Evolutionary conservation across 2,797 vertebrate species (phyloP), one percentile per base, ranked within the genome.

Genomic region (Falco berigora): DNA sequence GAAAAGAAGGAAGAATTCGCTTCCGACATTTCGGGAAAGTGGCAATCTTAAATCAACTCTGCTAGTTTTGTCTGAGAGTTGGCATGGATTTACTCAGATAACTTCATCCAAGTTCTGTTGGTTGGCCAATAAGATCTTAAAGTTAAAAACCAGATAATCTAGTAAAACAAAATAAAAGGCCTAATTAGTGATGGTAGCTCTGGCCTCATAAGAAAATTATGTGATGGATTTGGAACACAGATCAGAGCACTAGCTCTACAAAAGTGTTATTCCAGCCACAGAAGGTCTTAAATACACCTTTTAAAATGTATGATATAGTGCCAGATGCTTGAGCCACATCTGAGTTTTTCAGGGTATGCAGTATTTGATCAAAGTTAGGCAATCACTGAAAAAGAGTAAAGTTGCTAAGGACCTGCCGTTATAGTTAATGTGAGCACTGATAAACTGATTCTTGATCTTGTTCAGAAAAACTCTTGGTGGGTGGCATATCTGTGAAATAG

Each of bases 91-190:
- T 95, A 88, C 16, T 52, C 53, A 59, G 63, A 82, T 80, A 94
- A 92, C 12, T 93, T 92, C 42, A 96, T 83, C 34, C 84, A 89
- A 93, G 61, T 75, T 59, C 55, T 88, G 46, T 67, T 88, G 62
- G 46, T 86, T 85, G 28, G 58, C 52, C 84, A 94, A 80, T 36
- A 55, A 96, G 79, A 95, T 69, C 80, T 87, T 90, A 95, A 93
- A 95, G 59, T 86, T 95, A 77, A 95, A 97, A 97, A 95, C 67
- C 95, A 97, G 91, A 96, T 92, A 93, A 94, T 90, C 88, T 92
- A 96, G 87, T 97, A 96, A 97, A 96, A 95, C 73, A 96, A 97
- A 96, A 97, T 88, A 88, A 92, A 96, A 97, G 88, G 47, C 68
- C 91, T 92, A 96, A 94, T 94, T 96, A 95, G 91, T 86, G 78